phyloP scores from a whole-genome alignment of 2,888 invertebrate genomes.

The Drosophila aldrichi region DNA sequence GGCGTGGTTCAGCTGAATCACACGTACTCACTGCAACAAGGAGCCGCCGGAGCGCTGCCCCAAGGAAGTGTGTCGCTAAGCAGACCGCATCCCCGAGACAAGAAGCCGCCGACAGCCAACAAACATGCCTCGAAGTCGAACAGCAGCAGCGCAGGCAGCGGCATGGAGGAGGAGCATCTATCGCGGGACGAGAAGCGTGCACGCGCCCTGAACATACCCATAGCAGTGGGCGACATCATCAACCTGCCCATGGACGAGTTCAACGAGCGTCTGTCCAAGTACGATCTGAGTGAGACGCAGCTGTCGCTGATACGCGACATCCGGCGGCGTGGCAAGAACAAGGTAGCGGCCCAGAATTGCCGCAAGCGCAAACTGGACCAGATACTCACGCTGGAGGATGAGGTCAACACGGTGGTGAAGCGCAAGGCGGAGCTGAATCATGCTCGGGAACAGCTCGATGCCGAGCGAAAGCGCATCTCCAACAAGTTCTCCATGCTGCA shows the following conservation, averaged over 20 bases:
- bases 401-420: conserved; percentile 94
- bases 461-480: conserved; percentile 92
- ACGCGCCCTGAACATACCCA: conserved; percentile 91
- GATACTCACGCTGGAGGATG: conserved; percentile 95
- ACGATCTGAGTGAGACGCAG: conserved; percentile 96
- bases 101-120: conserved; percentile 86
- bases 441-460: conserved; percentile 90
- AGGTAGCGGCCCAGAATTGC: conserved; percentile 99
- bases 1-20: conserved; percentile 93
- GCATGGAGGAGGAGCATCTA: conserved; percentile 90
- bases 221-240: conserved; percentile 95
- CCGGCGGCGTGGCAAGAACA: conserved; percentile 95
- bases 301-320: conserved; percentile 97
- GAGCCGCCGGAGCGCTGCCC: conserved; percentile 85
- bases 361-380: conserved; percentile 98
- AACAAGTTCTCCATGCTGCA: conserved; percentile 95
- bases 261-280: conserved; percentile 96
- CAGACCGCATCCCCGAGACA: conserved; percentile 90
- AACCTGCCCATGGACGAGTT: conserved; percentile 99
- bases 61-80: conserved; percentile 88
- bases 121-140: conserved; percentile 53
- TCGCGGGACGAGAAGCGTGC: conserved; percentile 95
- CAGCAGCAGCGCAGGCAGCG: conserved; percentile 16
- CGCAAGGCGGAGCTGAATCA: conserved; percentile 91
- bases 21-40: conserved; percentile 93